Percentiles rank a stretch among this genome's conserved stretches.
These are phyloP conservation scores for Buathra laborator DNA, from an alignment of 2,888 invertebrate genomes.

Conservation along the genomic window DNA sequence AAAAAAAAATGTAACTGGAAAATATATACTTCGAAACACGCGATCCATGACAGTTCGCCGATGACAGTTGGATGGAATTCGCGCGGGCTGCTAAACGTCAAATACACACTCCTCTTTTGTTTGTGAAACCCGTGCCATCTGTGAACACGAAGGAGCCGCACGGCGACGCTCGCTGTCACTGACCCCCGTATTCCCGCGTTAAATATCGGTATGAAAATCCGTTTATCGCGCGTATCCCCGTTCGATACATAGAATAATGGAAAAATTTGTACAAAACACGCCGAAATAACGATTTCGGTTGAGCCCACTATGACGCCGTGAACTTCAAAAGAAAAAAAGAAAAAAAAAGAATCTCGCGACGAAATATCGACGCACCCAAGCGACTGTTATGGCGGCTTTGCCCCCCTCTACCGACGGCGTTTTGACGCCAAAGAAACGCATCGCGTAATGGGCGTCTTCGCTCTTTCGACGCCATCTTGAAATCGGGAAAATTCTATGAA, in stretches of 20 bases:
- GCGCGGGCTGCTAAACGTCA: conserved; percentile 72
- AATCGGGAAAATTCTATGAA: conserved; percentile 75
- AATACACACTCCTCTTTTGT: conserved; percentile 72
- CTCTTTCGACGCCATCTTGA: conserved; percentile 82
- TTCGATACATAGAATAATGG: background rate
- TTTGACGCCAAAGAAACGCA: conserved; percentile 72
- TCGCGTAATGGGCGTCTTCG: conserved; percentile 75
- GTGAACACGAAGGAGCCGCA: conserved; percentile 75
- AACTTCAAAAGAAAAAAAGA: conserved; percentile 45
- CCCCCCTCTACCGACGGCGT: conserved; percentile 69
- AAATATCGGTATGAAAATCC: conserved; percentile 68
- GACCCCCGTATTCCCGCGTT: conserved; percentile 77
- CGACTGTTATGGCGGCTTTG: conserved; percentile 81
- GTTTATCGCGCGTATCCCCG: conserved; percentile 33
- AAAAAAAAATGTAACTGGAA: background rate
- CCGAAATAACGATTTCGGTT: conserved; percentile 26
- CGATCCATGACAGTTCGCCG: conserved; percentile 44
- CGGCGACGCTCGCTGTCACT: conserved; percentile 74
- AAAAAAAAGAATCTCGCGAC: conserved; percentile 39
- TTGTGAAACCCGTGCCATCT: conserved; percentile 81
- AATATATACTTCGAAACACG: conserved; percentile 26
- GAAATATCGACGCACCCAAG: conserved; percentile 74
- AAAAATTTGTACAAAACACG: conserved; percentile 39
- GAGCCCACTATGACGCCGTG: background rate
- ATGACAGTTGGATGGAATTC: conserved; percentile 45